phyloP scores from a whole-genome alignment of 1,140 invertebrate genomes.

The Dendrolimus kikuchii region DNA sequence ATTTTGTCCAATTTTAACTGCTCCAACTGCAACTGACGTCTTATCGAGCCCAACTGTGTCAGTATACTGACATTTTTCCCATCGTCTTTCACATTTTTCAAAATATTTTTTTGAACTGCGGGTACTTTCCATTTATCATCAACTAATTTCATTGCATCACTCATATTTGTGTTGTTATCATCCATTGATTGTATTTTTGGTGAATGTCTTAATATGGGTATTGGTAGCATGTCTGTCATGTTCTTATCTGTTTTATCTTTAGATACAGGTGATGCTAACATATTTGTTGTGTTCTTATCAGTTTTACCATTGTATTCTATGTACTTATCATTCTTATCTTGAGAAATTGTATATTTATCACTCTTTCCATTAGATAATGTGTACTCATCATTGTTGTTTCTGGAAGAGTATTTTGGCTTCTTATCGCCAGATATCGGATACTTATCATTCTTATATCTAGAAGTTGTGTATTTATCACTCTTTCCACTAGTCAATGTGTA shows the following conservation, averaged over 20 bases:
- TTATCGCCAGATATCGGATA: too few species aligned
- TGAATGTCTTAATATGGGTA: constrained; percentile 72
- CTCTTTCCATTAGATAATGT: too few species aligned
- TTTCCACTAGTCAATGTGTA: too few species aligned
- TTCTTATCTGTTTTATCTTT: constrained; percentile 14
- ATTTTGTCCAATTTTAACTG: constrained; percentile 71
- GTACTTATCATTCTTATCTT: too few species aligned
- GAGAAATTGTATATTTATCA: too few species aligned
- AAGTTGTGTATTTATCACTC: too few species aligned
- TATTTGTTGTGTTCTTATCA: too few species aligned
- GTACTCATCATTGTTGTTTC: too few species aligned
- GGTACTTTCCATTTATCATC: constrained; percentile 74
- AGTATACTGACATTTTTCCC: constrained; percentile 70
- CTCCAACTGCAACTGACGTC: constrained; percentile 72
- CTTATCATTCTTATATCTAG: too few species aligned
- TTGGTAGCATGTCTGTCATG: constrained; percentile 39
- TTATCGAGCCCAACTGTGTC: constrained; percentile 74
- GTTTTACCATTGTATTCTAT: too few species aligned
- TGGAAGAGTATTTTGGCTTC: too few species aligned
- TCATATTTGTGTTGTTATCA: constrained; percentile 30
- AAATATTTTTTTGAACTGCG: constrained; percentile 72
- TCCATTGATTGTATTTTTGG: constrained; percentile 34
- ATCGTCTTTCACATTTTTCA: constrained; percentile 63
- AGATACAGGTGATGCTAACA: neutral
- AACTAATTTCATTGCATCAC: constrained; percentile 65